These are phyloP conservation scores for Zaprionus nigranus DNA, from an alignment of 1,140 invertebrate genomes.

Conservation along the genomic window DNA sequence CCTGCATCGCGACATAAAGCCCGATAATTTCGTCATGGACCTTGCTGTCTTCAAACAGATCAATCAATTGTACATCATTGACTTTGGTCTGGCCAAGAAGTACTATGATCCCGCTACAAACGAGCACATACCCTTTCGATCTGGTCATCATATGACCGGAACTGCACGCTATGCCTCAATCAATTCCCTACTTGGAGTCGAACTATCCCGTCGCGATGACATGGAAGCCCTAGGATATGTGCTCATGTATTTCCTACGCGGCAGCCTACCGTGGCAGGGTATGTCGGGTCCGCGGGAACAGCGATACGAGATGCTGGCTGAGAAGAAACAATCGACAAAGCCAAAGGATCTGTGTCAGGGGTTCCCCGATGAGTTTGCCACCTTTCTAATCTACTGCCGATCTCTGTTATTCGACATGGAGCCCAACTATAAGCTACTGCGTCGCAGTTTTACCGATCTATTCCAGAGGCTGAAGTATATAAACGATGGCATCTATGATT, in stretches of 20 bases:
- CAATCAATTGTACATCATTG: conserved; percentile 97
- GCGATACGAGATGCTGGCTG: conserved; percentile 97
- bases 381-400: conserved; percentile 98
- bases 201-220: conserved; percentile 95
- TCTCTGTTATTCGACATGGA: conserved; percentile 96
- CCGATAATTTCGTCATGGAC: conserved; percentile 99
- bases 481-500: conserved; percentile 99
- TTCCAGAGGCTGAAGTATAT: conserved; percentile 98
- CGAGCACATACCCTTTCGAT: conserved; percentile 94
- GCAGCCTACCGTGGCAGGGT: conserved; percentile 96
- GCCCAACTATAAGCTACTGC: conserved; percentile 97
- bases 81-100: conserved; percentile 98
- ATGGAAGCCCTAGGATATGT: conserved; percentile 98
- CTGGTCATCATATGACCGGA: conserved; percentile 97
- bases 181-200: conserved; percentile 96
- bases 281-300: conserved; percentile 94
- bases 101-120: conserved; percentile 92
- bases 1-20: conserved; percentile 97
- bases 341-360: conserved; percentile 96
- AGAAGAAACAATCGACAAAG: conserved; percentile 97
- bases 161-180: conserved; percentile 98
- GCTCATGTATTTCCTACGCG: conserved; percentile 97
- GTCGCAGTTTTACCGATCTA: conserved; percentile 94
- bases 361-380: conserved; percentile 96
- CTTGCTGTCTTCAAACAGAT: conserved; percentile 86